A percentile compares a stretch with the other conserved stretches of the same genome.
Conservation (phyloP, 92 coral and sea anemone species). For the Micromussa lordhowensis region DNA sequence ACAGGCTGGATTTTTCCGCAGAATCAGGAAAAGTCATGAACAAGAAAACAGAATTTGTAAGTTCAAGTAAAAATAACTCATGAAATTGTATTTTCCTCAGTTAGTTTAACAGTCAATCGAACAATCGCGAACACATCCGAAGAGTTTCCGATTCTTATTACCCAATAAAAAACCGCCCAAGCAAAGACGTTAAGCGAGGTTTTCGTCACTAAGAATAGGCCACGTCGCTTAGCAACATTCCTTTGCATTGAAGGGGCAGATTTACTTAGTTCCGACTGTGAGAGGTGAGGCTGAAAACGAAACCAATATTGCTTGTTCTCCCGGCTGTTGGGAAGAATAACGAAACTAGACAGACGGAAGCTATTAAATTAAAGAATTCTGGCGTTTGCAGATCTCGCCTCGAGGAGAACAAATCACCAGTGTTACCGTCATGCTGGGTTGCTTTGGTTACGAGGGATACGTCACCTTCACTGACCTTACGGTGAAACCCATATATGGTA, state of each 20-base stretch:
- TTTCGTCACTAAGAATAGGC: background rate
- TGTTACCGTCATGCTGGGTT: slow-evolving; percentile 47
- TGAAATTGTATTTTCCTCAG: background rate
- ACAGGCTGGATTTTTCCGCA: slow-evolving; percentile 40
- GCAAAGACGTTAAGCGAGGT: background rate
- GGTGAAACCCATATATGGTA: slow-evolving; percentile 43
- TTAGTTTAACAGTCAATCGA: background rate
- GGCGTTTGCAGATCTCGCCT: slow-evolving; percentile 27
- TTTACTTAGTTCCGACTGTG: background rate
- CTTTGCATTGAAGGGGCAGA: background rate
- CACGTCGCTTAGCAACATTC: background rate
- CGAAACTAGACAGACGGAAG: background rate
- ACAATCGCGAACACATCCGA: background rate
- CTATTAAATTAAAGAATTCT: background rate
- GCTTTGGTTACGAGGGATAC: slow-evolving; percentile 49
- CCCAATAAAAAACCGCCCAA: background rate
- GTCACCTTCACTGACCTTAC: slow-evolving; percentile 51
- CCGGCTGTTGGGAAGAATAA: background rate
- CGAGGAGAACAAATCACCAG: slow-evolving; percentile 32
- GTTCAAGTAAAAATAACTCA: background rate
- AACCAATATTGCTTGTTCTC: background rate
- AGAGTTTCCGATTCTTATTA: background rate
- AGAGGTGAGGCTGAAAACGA: background rate
- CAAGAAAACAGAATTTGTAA: slow-evolving; percentile 43
- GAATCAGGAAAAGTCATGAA: slow-evolving; percentile 42